Evolutionary conservation across 2,113 vertebrate species (phyloP).

Genomic region (Ranitomeya variabilis): DNA sequence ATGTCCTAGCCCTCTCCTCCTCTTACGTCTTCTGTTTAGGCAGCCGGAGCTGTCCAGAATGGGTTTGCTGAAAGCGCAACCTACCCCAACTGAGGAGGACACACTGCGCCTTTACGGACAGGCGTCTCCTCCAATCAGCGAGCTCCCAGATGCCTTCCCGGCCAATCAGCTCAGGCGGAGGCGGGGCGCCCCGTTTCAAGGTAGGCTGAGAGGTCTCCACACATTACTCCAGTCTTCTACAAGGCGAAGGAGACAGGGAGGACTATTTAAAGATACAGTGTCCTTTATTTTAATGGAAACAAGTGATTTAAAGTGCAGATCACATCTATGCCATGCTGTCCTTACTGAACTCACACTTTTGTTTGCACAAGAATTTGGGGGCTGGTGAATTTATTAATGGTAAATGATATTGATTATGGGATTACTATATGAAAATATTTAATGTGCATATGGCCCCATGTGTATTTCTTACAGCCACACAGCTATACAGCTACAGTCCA

Average conservation of each 20-base stretch:
- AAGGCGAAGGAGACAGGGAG: conserved; percentile 55
- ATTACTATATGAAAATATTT: neutral
- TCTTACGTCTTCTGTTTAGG: conserved; percentile 80
- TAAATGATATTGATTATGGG: neutral
- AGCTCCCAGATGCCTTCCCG: accelerated
- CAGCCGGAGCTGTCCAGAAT: conserved; percentile 85
- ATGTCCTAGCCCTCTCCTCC: conserved; percentile 84
- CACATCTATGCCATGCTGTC: neutral
- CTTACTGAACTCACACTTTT: neutral
- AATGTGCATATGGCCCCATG: neutral
- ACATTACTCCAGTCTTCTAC: conserved; percentile 46
- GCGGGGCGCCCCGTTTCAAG: conserved; percentile 60
- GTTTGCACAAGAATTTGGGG: neutral
- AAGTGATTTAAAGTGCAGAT: neutral
- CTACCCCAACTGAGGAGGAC: conserved; percentile 73
- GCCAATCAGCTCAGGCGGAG: conserved; percentile 39
- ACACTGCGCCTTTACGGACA: conserved; percentile 19
- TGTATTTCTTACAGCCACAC: neutral
- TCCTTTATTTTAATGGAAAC: neutral
- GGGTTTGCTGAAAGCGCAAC: conserved; percentile 77
- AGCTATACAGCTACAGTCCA: neutral
- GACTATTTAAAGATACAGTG: conserved; percentile 38
- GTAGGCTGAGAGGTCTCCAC: conserved; percentile 65
- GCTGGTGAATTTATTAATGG: neutral
- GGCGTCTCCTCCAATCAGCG: conserved; percentile 55